These are phyloP conservation scores for Antheraea assamensis DNA, from an alignment of 2,888 invertebrate genomes.

Conservation along the genomic window DNA sequence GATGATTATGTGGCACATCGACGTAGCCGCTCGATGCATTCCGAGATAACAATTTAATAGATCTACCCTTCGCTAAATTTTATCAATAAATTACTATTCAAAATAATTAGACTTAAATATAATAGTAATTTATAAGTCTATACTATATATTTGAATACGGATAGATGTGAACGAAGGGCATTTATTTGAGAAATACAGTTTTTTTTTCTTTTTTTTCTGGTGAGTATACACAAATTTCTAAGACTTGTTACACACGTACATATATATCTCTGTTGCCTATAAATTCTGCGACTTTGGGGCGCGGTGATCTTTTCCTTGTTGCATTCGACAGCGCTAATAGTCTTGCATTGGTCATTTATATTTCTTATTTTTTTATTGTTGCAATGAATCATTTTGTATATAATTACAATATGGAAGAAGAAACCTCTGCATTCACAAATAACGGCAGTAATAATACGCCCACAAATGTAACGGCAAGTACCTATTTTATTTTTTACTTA, in stretches of 20 bases:
- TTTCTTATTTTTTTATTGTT: slow-evolving; percentile 9
- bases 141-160: neutral
- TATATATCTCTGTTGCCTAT: neutral
- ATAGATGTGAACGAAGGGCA: neutral
- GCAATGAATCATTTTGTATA: slow-evolving; percentile 51
- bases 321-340: neutral
- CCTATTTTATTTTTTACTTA: slow-evolving; percentile 17
- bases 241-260: neutral
- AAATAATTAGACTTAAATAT: neutral
- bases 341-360: neutral
- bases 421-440: slow-evolving; percentile 52
- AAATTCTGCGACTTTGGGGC: neutral
- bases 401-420: slow-evolving; percentile 55
- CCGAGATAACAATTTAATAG: neutral
- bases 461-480: slow-evolving; percentile 49
- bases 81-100: neutral
- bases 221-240: neutral
- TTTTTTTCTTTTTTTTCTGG: neutral
- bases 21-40: neutral
- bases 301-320: neutral
- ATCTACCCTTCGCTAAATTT: neutral
- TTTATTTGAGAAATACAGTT: neutral
- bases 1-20: neutral
- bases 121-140: neutral
- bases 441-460: slow-evolving; percentile 47